These are phyloP conservation scores for Lates calcarifer DNA, from an alignment of 2,113 vertebrate genomes.

Conservation along the genomic window DNA sequence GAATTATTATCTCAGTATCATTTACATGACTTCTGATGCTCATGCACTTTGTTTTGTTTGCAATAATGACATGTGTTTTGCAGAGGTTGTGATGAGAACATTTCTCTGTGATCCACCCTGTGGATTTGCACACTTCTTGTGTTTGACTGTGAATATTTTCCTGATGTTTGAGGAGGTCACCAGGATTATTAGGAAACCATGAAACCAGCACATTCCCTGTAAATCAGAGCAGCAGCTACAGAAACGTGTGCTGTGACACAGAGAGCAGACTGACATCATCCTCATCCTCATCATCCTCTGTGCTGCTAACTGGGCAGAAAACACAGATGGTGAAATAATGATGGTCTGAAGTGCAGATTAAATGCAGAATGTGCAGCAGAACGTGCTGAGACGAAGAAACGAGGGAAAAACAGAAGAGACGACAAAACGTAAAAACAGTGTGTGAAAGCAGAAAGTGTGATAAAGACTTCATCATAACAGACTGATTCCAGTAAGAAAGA, in stretches of 20 bases:
- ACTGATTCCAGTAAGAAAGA: conserved; percentile 42
- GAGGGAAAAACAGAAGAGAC: conserved; percentile 18
- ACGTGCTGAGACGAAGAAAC: conserved; percentile 34
- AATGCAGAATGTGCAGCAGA: conserved; percentile 5
- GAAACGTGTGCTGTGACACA: too few relatives aligned
- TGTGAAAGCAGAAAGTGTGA: conserved; percentile 28
- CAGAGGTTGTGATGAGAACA: too few relatives aligned
- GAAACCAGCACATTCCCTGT: not conserved
- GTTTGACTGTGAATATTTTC: too few relatives aligned
- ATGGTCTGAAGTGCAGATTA: not conserved
- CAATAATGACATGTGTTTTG: too few relatives aligned
- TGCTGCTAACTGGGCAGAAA: conserved; percentile 45
- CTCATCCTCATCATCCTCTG: conserved; percentile 16
- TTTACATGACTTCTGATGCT: too few relatives aligned
- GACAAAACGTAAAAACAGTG: conserved; percentile 2
- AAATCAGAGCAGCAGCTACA: not conserved
- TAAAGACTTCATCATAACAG: not conserved
- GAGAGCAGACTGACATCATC: conserved; percentile 23
- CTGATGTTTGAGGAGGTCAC: too few relatives aligned
- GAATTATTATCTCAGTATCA: too few relatives aligned
- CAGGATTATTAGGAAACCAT: not conserved
- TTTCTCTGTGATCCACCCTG: too few relatives aligned
- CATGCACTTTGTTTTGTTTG: too few relatives aligned
- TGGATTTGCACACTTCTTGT: too few relatives aligned
- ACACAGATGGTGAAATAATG: conserved; percentile 37